Conservation (phyloP, 2,888 invertebrate species). For the Pseudanteris insignis region DNA sequence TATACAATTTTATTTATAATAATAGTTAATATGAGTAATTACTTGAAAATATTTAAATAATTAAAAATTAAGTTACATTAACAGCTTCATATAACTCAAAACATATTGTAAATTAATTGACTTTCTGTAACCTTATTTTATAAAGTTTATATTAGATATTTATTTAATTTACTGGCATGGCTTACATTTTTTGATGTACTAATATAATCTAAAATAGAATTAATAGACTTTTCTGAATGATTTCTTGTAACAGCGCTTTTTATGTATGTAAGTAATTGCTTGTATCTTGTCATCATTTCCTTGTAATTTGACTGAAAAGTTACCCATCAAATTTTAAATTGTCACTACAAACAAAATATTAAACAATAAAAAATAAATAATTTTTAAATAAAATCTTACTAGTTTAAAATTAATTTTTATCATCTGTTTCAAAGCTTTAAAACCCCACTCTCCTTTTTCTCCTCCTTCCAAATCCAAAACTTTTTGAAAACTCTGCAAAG, state of each 20-base stretch:
- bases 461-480: conserved; percentile 96
- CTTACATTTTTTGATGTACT: conserved; percentile 98
- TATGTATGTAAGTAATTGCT: conserved; percentile 95
- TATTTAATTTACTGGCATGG: too few relatives aligned
- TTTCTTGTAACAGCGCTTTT: conserved; percentile 99
- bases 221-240: conserved; percentile 99
- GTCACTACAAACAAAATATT: too few relatives aligned
- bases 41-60: too few relatives aligned
- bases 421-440: conserved; percentile 99
- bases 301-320: conserved; percentile 87
- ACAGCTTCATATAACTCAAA: too few relatives aligned
- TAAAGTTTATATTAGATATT: too few relatives aligned
- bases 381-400: conserved; percentile 69
- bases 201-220: conserved; percentile 98
- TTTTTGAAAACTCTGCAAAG: conserved; percentile 92
- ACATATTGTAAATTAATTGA: too few relatives aligned
- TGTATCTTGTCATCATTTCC: conserved; percentile 96
- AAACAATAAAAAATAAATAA: conserved; percentile 5
- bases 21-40: too few relatives aligned
- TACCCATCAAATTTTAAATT: too few relatives aligned
- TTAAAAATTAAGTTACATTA: too few relatives aligned
- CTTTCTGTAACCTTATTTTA: too few relatives aligned
- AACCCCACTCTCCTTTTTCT: conserved; percentile 99
- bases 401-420: conserved; percentile 99
- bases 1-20: conserved; percentile 17